A percentile compares a stretch with the other conserved stretches of the same genome.
Conservation (phyloP, 2,888 invertebrate genomes). For the Orthonychiurus folsomi region DNA sequence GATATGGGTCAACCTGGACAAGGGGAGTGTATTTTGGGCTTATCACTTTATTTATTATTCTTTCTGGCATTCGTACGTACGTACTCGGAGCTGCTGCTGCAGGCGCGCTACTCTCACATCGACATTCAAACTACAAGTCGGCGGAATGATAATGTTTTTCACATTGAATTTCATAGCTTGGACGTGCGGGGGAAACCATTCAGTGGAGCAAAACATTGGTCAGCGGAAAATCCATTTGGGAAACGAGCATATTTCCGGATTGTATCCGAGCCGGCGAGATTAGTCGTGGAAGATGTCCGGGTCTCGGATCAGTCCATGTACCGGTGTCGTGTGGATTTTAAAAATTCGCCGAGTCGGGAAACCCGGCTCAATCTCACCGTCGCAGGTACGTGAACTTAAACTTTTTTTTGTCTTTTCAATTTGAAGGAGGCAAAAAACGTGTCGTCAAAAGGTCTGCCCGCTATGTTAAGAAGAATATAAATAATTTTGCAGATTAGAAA, state of each 20-base stretch:
- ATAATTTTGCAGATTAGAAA: not conserved
- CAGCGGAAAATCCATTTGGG: slow-evolving; percentile 38
- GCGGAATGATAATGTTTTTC: not conserved
- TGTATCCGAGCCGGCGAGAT: slow-evolving; percentile 37
- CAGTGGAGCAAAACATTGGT: slow-evolving; percentile 37
- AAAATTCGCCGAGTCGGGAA: slow-evolving; percentile 39
- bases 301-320: slow-evolving; percentile 37
- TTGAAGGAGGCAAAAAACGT: too few relatives aligned
- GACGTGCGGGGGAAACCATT: slow-evolving; percentile 39
- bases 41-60: not conserved
- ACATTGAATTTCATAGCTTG: slow-evolving; percentile 23
- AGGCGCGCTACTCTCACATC: too few relatives aligned
- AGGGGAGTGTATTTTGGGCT: not conserved
- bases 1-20: not conserved
- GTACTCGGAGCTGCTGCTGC: too few relatives aligned
- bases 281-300: slow-evolving; percentile 36
- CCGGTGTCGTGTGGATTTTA: slow-evolving; percentile 39
- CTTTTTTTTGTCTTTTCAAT: not conserved
- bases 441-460: too few relatives aligned
- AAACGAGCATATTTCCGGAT: slow-evolving; percentile 35
- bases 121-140: too few relatives aligned
- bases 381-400: slow-evolving; percentile 28
- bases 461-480: too few relatives aligned
- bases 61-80: too few relatives aligned
- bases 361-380: slow-evolving; percentile 37